phyloP scores from a whole-genome alignment of 2,113 vertebrate genomes.

The Eubucco bourcierii region DNA sequence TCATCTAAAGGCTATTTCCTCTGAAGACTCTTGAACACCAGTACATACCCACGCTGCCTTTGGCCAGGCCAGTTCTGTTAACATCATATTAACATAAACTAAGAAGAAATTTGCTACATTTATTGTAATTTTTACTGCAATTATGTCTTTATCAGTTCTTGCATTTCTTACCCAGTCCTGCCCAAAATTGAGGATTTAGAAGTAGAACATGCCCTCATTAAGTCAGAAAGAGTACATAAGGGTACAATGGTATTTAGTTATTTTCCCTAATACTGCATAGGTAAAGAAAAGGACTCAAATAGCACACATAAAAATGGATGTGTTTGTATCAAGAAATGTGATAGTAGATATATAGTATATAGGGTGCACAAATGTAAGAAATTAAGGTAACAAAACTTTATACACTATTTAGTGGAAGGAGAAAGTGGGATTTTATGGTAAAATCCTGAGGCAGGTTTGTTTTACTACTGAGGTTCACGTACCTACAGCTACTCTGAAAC shows the following conservation, averaged over 20 bases:
- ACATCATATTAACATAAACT: neutral
- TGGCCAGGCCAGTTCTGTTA: neutral
- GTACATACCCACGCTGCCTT: neutral
- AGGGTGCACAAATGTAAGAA: neutral
- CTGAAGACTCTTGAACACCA: neutral
- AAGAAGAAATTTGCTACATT: neutral
- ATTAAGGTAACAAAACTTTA: neutral
- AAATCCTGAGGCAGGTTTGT: neutral
- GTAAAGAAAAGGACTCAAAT: neutral
- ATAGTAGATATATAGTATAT: neutral
- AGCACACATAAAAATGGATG: neutral
- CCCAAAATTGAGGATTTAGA: neutral
- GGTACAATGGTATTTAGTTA: neutral
- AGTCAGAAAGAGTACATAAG: neutral
- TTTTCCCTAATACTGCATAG: neutral
- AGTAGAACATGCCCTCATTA: neutral
- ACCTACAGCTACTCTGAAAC: rapidly evolving
- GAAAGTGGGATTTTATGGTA: neutral
- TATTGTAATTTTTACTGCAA: neutral
- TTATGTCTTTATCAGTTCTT: neutral
- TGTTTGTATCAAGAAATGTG: neutral
- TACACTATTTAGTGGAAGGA: neutral
- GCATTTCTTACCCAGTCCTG: neutral
- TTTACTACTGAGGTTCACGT: neutral
- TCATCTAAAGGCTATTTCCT: neutral